Conservation (phyloP, 2,888 invertebrate genomes). For the Girardia tigrina region DNA sequence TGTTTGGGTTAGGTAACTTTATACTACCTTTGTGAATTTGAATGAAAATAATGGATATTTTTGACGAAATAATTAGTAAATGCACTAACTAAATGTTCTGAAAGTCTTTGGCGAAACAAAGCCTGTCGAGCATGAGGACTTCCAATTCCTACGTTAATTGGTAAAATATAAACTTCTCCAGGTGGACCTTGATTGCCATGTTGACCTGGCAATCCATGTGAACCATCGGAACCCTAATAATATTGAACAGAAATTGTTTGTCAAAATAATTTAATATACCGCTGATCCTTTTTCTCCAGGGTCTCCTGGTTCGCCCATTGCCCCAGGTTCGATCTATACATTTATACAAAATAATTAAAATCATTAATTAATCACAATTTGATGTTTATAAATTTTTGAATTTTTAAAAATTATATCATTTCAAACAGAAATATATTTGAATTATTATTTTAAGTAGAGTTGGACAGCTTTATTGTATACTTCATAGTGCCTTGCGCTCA, state of each 20-base stretch:
- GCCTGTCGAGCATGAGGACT: background rate
- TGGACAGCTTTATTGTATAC: too few species aligned
- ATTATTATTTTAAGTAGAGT: too few species aligned
- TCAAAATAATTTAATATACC: background rate
- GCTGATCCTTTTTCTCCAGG: background rate
- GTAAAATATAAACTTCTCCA: background rate
- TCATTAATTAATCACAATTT: too few species aligned
- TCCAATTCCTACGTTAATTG: background rate
- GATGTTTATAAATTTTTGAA: too few species aligned
- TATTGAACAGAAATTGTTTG: background rate
- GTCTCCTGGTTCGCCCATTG: background rate
- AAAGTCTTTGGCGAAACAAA: background rate
- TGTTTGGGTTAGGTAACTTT: too few species aligned
- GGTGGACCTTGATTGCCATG: slow-evolving; percentile 10
- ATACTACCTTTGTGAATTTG: too few species aligned
- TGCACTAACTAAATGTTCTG: background rate
- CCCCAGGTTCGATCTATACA: background rate
- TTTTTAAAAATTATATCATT: too few species aligned
- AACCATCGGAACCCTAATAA: background rate
- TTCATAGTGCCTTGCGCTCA: too few species aligned
- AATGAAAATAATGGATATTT: too few species aligned
- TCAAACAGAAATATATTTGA: too few species aligned
- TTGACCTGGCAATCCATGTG: background rate
- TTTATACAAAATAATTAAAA: too few species aligned
- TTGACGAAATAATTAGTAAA: too few species aligned